Evolutionary conservation across 92 coral and sea anemone genomes (phyloP).

Genomic region (Epizoanthus fatuus): DNA sequence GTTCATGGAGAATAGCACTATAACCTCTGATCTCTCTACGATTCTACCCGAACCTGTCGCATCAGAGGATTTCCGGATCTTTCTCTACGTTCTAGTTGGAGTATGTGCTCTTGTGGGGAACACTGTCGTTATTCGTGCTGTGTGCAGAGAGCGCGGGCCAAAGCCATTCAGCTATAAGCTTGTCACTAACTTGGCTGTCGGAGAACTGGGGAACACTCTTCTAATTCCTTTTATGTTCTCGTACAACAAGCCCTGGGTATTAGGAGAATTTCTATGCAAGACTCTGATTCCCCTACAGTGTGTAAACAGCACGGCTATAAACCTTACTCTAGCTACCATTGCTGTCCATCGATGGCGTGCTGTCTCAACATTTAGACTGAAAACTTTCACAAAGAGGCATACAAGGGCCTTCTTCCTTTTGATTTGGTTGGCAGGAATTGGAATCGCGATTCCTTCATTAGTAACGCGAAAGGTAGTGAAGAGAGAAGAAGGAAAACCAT

Average conservation of each 20-base stretch:
- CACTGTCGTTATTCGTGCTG: no score
- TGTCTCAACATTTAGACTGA: background rate
- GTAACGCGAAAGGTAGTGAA: no score
- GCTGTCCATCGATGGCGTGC: slow-evolving; percentile 50
- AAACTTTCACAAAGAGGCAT: background rate
- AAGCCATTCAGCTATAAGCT: slow-evolving; percentile 71
- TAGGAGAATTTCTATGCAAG: slow-evolving; percentile 67
- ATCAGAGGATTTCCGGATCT: no score
- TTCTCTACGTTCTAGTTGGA: no score
- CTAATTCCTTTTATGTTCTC: slow-evolving; percentile 56
- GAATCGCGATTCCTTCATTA: no score
- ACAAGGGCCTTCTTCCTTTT: slow-evolving; percentile 40
- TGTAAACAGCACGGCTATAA: slow-evolving; percentile 55
- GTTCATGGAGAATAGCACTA: no score
- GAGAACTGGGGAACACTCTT: slow-evolving; percentile 64
- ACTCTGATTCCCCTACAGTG: slow-evolving; percentile 65
- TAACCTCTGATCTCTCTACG: no score
- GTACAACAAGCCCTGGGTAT: slow-evolving; percentile 50
- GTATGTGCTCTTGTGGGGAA: no score
- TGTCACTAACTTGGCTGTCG: slow-evolving; percentile 79
- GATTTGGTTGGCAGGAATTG: background rate
- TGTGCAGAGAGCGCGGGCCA: no score
- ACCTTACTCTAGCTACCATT: slow-evolving; percentile 67
- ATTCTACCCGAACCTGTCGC: no score
- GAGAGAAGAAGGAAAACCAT: background rate